These are phyloP conservation scores for Melieria crassipennis DNA, from an alignment of 2,888 invertebrate species.

Conservation along the genomic window DNA sequence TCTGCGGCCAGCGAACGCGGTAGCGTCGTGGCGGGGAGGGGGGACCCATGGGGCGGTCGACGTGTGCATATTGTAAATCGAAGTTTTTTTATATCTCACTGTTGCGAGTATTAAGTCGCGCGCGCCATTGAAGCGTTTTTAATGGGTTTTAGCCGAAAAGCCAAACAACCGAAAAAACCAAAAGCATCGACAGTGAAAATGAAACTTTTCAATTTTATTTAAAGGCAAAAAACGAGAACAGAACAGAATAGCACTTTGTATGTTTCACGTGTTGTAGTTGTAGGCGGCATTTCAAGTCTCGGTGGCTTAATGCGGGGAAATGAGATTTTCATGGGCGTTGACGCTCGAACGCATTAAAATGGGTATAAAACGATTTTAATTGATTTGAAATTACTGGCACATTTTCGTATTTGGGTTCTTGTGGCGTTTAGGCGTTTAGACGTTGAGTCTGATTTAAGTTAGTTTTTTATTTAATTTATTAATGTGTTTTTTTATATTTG, in stretches of 20 bases:
- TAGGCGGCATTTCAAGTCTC: too few relatives aligned
- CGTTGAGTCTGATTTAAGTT: too few relatives aligned
- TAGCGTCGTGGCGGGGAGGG: too few relatives aligned
- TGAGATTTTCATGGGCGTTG: too few relatives aligned
- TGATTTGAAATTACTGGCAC: constrained; percentile 36
- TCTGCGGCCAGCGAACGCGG: not conserved
- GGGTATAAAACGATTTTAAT: constrained; percentile 29
- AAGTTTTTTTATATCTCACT: not conserved
- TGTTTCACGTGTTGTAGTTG: too few relatives aligned
- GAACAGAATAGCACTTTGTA: too few relatives aligned
- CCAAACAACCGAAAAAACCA: not conserved
- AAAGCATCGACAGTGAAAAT: not conserved
- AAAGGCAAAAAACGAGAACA: not conserved
- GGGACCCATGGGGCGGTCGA: too few relatives aligned
- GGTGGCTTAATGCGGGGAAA: too few relatives aligned
- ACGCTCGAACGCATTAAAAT: constrained; percentile 15
- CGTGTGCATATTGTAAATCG: too few relatives aligned
- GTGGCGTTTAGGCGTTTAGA: too few relatives aligned
- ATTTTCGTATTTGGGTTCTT: not conserved
- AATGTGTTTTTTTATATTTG: too few relatives aligned
- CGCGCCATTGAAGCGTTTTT: constrained; percentile 11
- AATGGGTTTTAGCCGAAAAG: not conserved
- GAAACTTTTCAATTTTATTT: constrained; percentile 26
- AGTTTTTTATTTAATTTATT: too few relatives aligned
- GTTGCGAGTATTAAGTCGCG: not conserved